Percentiles rank a stretch among this genome's conserved stretches.
Conservation (phyloP, 2,797 vertebrate species). For the Anniella stebbinsi region DNA sequence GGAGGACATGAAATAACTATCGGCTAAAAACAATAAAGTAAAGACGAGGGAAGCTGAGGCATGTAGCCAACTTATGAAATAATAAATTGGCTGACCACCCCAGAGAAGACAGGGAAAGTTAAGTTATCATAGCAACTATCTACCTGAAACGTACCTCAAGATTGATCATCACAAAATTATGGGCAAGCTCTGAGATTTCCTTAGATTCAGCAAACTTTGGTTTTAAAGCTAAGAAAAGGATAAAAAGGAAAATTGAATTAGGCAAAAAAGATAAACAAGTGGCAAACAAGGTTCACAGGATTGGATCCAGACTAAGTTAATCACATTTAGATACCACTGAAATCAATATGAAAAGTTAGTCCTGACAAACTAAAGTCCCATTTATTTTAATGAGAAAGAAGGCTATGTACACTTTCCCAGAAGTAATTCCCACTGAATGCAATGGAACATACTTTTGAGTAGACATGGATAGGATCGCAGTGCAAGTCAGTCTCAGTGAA, state of each 20-base stretch:
- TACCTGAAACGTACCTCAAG: conserved; percentile 87
- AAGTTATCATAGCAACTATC: conserved; percentile 18
- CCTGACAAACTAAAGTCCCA: background rate
- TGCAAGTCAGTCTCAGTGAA: background rate
- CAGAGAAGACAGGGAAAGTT: too few relatives aligned
- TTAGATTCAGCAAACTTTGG: conserved; percentile 97
- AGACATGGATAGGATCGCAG: background rate
- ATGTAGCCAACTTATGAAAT: too few relatives aligned
- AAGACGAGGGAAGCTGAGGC: too few relatives aligned
- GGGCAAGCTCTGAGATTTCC: conserved; percentile 96
- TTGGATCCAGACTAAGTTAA: background rate
- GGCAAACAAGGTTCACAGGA: background rate
- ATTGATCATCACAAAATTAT: conserved; percentile 99
- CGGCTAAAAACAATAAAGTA: too few relatives aligned
- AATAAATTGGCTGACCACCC: too few relatives aligned
- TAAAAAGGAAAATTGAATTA: background rate
- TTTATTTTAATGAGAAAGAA: background rate
- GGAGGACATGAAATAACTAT: too few relatives aligned
- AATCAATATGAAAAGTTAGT: background rate
- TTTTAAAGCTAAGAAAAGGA: conserved; percentile 87
- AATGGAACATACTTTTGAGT: background rate
- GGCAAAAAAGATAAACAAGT: background rate
- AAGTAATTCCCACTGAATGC: background rate
- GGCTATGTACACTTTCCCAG: background rate
- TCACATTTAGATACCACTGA: background rate